A percentile compares a stretch with the other conserved stretches of the same genome.
These are phyloP conservation scores for Xenentodon cancila DNA, from an alignment of 2,797 vertebrate genomes.

Conservation along the genomic window DNA sequence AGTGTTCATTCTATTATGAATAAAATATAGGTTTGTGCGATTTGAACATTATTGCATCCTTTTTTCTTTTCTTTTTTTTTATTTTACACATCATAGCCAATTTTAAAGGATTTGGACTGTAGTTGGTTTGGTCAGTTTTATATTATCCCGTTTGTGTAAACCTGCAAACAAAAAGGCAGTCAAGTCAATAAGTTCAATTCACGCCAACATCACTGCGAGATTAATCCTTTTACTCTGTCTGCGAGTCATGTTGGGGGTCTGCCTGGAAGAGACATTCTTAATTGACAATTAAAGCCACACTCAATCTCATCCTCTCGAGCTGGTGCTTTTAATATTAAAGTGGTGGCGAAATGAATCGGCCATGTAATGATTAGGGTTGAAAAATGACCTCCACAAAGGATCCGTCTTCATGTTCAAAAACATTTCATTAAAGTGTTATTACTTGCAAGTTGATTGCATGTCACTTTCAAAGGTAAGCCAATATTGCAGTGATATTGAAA, in stretches of 20 bases:
- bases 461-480: slow-evolving; percentile 23
- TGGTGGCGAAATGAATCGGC: slow-evolving; percentile 57
- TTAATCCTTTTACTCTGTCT: slow-evolving; percentile 46
- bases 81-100: too few relatives aligned
- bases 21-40: too few relatives aligned
- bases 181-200: too few relatives aligned
- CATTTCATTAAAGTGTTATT: slow-evolving; percentile 57
- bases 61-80: too few relatives aligned
- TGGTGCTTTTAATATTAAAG: slow-evolving; percentile 69
- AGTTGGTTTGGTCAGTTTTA: too few relatives aligned
- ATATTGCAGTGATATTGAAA: slow-evolving; percentile 8
- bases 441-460: slow-evolving; percentile 47
- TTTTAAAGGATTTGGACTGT: too few relatives aligned
- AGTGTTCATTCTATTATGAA: too few relatives aligned
- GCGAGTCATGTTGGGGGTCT: slow-evolving; percentile 41
- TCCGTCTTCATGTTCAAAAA: slow-evolving; percentile 48
- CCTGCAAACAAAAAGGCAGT: too few relatives aligned
- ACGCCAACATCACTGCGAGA: too few relatives aligned
- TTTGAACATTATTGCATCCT: too few relatives aligned
- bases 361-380: slow-evolving; percentile 51
- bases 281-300: slow-evolving; percentile 73
- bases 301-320: slow-evolving; percentile 57
- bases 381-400: slow-evolving; percentile 44
- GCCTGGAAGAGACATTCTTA: slow-evolving; percentile 56
- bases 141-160: too few relatives aligned